Evolutionary conservation across 2,888 invertebrate species (phyloP), one percentile per base, ranked within the genome.

Genomic region (Tigriopus californicus): DNA sequence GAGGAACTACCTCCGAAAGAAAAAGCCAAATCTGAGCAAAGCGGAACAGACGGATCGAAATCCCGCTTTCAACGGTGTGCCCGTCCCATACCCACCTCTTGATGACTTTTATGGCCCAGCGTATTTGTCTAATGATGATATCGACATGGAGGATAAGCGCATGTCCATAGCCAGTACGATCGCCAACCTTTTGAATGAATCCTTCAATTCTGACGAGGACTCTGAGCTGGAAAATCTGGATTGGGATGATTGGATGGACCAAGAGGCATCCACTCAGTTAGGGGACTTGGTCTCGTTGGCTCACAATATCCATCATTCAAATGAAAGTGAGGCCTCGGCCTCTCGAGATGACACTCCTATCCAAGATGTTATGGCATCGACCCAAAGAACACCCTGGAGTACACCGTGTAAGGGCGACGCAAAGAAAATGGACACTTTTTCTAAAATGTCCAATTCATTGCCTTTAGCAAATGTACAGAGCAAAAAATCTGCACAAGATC

Each of bases 31-130:
- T 6, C 5, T 3, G 3, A 18, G 5, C 15, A 12, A 15, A 13
- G 20, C 49, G 4, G 41, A 11, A 41, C 33, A 3, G 8, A 33
- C 33, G 3, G 33, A 33, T 8, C 33, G 33, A 18, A 12, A 22
- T 15, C 15, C 49, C 6, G 49, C 44, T 8, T 56, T 56, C 44
- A 56, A 56, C 18, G 18, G 11, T 10, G 41, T 41, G 3, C 56
- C 56, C 2, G 13, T 56, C 6, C 56, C 56, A n/a, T 56, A 42
- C 18, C 56, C 56, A 5, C 56, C 56, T 10, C 15, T 15, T 4
- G n/a, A 56, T 42, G 42, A 56, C 56, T 56, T 22, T 41, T 56
- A 56, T 42, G 56, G 56, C 4, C 56, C 56, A 41, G 56, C 56
- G 12, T n/a, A 18, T 42, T 40, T 42, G 12, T 10, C 18, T 5